Base-by-base conservation (phyloP, 2,888 invertebrate species). In the Onthophagus sagittarius region DNA sequence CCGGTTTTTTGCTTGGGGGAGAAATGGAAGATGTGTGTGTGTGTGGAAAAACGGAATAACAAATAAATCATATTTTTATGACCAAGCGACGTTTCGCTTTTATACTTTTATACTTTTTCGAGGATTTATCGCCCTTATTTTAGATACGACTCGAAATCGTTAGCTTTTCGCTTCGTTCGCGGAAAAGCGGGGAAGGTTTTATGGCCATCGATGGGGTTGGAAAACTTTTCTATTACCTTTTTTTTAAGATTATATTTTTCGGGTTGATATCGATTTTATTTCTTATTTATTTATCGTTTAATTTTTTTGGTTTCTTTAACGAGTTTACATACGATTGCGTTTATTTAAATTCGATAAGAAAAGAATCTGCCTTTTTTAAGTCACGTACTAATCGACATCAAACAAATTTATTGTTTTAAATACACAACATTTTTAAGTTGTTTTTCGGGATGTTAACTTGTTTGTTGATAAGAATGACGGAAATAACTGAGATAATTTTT, bases 61-160 rank as follows among this genome's bases (percentile, higher is more conserved):
- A 78, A 76, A 78, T 78, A 78, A 78, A 78, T 78, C 78, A 78
- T 76, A 76, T 76, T 75, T 74, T 75, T 76, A 74, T 75, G 71
- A 72, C 62, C 23, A 31, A 53, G 72, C 75, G 73, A 72, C 72
- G 72, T 74, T 76, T 71, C 72, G 15, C 71, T 65, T 67, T 15
- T 67, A 33, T 62, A 63, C 33, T 74, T 74, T 74, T 71, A 33
- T 62, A 63, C 33, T 74, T 74, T 74, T 71, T 67, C 71, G 70
- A 63, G 69, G 72, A 74, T 74, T 74, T 74, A 74, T 74, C 23
- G 70, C 72, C 63, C 71, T 72, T 74, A 72, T 74, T 74, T 74
- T 74, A 74, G 74, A 74, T 74, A 72, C 69, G 72, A 70, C 74
- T 71, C 5, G 11, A 67, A 67, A 67, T 11, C 39, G 39, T 53